These are phyloP conservation scores for Trileptium ribeirensis DNA, from an alignment of 2,888 invertebrate genomes.

Conservation along the genomic window DNA sequence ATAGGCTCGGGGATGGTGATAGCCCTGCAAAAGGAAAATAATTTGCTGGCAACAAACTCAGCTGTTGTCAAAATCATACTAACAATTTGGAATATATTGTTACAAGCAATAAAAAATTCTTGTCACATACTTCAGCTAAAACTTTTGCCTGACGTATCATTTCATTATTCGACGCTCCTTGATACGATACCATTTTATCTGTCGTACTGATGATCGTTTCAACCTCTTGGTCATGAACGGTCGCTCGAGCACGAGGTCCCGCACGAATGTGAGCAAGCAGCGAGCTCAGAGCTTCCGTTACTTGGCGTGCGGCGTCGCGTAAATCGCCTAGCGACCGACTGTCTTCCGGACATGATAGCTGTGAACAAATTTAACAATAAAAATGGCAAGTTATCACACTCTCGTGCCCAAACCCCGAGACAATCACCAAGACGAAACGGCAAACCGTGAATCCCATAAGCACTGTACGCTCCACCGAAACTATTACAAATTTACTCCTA, in stretches of 20 bases:
- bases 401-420: too few species aligned
- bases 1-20: too few species aligned
- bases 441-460: too few species aligned
- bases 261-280: constrained; percentile 78
- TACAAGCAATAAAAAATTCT: constrained; percentile 9
- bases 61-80: too few species aligned
- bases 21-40: too few species aligned
- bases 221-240: constrained; percentile 68
- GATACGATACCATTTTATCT: constrained; percentile 68
- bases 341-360: constrained; percentile 60
- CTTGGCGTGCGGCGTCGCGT: constrained; percentile 71
- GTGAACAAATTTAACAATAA: too few species aligned
- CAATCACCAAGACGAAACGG: too few species aligned
- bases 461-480: too few species aligned
- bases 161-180: constrained; percentile 59
- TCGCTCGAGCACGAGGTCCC: constrained; percentile 57
- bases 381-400: too few species aligned
- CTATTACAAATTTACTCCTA: too few species aligned
- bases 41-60: too few species aligned
- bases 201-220: constrained; percentile 82
- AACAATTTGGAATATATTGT: too few species aligned
- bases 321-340: constrained; percentile 67
- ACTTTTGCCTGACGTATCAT: constrained; percentile 79
- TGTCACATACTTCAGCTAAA: constrained; percentile 64
- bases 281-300: constrained; percentile 77